Base-by-base conservation (phyloP, 2,888 invertebrate species). In the Aromia moschata region DNA sequence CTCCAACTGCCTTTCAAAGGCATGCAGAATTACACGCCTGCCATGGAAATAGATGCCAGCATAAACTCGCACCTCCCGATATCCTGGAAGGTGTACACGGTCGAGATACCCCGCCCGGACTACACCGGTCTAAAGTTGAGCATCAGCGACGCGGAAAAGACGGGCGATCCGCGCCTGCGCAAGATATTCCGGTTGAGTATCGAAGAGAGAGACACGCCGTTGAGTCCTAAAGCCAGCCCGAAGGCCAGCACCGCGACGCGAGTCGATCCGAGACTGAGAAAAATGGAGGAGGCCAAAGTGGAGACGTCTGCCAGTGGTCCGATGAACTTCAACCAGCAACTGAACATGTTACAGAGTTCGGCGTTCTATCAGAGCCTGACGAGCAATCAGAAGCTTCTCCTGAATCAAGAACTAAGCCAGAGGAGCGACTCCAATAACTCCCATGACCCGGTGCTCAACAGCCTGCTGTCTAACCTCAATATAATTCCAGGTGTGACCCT, bases 11-110 rank as follows among this genome's bases (percentile, higher is more conserved):
- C 93, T 0, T 93, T 93, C 74, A 92, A 93, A 77, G 87, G 90
- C 44, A 82, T 83, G 71, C 88, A 91, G n/a, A 88, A 91, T 69
- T 93, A 92, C 76, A 86, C 89, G 10, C 93, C 94, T 0, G 93
- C 93, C 17, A 91, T 89, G 0, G 94, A 94, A 83, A 93, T 94
- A 61, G 92, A 93, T 74, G 94, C 91, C 5, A 91, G 92, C 31
- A 85, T 92, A 40, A 87, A 87, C 49, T 89, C 91, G 37, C 93
- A 94, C 77, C 86, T 88, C 0, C 90, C 90, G 0, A 88, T 94
- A 49, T 70, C 81, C 0, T 94, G 90, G 83, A 88, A 87, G 76
- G 77, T 85, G 10, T 67, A 78, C 37, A 72, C 81, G 10, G 79
- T 92, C 53, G 87, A 88, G 56, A 87, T 92, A 72, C 90, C 91